Evolutionary conservation across 1,140 invertebrate genomes (phyloP).

Genomic region (Camponotus floridanus): DNA sequence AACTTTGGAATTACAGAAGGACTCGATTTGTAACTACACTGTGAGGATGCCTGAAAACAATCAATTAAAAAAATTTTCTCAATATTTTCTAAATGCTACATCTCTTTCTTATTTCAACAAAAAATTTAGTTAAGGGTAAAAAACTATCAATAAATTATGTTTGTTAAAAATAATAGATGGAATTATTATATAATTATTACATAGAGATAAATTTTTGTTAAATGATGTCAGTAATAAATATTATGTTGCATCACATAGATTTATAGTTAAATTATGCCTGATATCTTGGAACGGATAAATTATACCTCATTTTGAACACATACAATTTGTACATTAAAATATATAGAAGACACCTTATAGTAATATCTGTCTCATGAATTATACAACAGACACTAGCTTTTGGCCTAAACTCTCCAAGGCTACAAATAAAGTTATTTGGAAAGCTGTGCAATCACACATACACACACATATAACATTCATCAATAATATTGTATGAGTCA

Average conservation of each 20-base stretch:
- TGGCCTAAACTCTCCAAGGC: constrained; percentile 72
- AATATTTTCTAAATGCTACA: not conserved
- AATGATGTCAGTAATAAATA: not conserved
- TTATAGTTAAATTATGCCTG: not conserved
- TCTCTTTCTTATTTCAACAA: not conserved
- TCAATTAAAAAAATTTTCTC: constrained; percentile 49
- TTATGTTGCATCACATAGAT: not conserved
- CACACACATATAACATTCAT: constrained; percentile 48
- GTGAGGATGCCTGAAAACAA: constrained; percentile 86
- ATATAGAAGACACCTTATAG: constrained; percentile 12
- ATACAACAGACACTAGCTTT: constrained; percentile 54
- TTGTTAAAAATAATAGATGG: not conserved
- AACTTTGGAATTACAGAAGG: constrained; percentile 88
- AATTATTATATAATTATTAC: constrained; percentile 13
- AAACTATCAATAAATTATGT: not conserved
- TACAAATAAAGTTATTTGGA: constrained; percentile 75
- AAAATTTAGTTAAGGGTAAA: not conserved
- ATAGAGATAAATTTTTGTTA: not conserved
- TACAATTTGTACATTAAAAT: not conserved
- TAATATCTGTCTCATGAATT: constrained; percentile 51
- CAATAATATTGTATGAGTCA: constrained; percentile 62
- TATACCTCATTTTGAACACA: not conserved
- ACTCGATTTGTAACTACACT: constrained; percentile 89
- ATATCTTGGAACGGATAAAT: not conserved
- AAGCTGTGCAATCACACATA: constrained; percentile 78